Evolutionary conservation across 2,888 invertebrate genomes (phyloP), one percentile per base, ranked within the genome.

Genomic region (Capitulum mitella): DNA sequence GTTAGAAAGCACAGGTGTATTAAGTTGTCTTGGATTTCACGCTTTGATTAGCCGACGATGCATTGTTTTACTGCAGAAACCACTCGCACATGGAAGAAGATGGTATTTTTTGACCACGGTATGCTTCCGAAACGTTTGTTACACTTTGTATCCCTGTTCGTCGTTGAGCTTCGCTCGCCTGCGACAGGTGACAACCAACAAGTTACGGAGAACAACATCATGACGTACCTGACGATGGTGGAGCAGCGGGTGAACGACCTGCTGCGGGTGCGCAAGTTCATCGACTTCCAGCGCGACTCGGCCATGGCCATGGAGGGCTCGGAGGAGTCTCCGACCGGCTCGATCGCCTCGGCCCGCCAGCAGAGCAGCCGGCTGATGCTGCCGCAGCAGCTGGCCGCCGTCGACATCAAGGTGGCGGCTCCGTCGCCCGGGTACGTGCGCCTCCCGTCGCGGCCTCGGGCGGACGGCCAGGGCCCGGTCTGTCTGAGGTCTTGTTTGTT

Each of bases 221-320:
- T 92, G 80, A 89, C 94, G 26, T 94, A 93, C 85, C 89, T 95
- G 83, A 92, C 92, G 82, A 90, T 94, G 70, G 89, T 96, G 81
- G 94, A 95, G 84, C 90, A 91, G 84, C 90, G 91, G 79, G 90
- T 92, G 29, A 88, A 89, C 51, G 91, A 92, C 82, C 88, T 91
- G 81, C 88, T 92, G 77, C 88, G 88, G 82, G 86, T 89, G 78
- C 89, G 87, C n/a, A 86, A 87, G 81, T 87, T 84, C 84, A 81
- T 84, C 78, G 86, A 86, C 61, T 54, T 77, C 51, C 51, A 77
- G 58, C 74, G 70, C 6, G 70, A 70, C 70, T 37, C 37, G 40
- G 37, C 26, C 26, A 5, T 10, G 37, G 37, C 22, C 5, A 22
- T 70, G 70, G 70, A 70, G 12, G 70, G 22, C 70, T 70, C 70